These are phyloP conservation scores for Proctacanthus coquilletti DNA, from an alignment of 1,140 invertebrate genomes.

Conservation along the genomic window DNA sequence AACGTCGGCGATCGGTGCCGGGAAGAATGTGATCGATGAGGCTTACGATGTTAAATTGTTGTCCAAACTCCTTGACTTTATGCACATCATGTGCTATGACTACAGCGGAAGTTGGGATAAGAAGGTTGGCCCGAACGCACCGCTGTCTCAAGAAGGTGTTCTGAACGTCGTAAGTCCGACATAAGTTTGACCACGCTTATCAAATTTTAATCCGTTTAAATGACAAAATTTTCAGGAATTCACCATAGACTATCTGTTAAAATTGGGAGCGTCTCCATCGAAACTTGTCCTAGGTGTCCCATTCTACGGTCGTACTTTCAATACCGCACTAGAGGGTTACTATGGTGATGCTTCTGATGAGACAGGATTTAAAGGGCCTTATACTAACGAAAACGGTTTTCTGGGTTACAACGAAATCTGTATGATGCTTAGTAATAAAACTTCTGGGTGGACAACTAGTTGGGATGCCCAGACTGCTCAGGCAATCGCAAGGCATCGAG, in stretches of 20 bases:
- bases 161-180: conserved; percentile 48
- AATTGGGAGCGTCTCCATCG: conserved; percentile 48
- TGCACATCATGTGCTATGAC: conserved; percentile 84
- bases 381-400: conserved; percentile 65
- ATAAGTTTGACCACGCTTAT: no score
- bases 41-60: conserved; percentile 62
- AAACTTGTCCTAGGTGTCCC: conserved; percentile 73
- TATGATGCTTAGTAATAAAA: conserved; percentile 32
- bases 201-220: no score
- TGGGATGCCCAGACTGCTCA: conserved; percentile 43
- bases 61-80: conserved; percentile 56
- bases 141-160: conserved; percentile 34
- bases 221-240: conserved; percentile 37
- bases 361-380: conserved; percentile 54
- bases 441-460: conserved; percentile 32
- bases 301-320: conserved; percentile 68
- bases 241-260: conserved; percentile 58
- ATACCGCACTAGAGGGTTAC: conserved; percentile 30
- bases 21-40: conserved; percentile 48
- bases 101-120: conserved; percentile 75
- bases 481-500: conserved; percentile 34
- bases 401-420: conserved; percentile 69
- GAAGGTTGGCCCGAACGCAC: conserved; percentile 57
- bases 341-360: conserved; percentile 34
- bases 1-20: conserved; percentile 60